Evolutionary conservation across 2,797 vertebrate species (phyloP), one percentile per base, ranked within the genome.

Genomic region (Chelmon rostratus): DNA sequence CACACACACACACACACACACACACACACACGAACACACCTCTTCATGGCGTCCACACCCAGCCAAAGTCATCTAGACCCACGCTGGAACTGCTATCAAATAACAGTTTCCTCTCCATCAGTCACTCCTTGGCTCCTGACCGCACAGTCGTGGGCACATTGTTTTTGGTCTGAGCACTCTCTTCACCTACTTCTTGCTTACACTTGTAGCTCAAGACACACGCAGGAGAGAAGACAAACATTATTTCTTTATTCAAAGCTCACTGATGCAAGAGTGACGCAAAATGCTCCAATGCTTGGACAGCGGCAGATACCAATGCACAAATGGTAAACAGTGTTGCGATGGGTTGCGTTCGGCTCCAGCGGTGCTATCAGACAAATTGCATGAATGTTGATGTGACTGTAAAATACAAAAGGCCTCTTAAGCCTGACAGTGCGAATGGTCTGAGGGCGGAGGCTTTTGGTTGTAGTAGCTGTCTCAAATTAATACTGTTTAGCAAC

Each of bases 251-350:
- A 93, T 88, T 92, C 82, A 92, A 88, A 86, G 84, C 81, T 73
- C 73, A 79, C 72, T 94, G 92, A 94, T 91, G 92, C 92, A 93
- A 93, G 89, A 82, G 82, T 92, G 89, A 85, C 76, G 90, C 57
- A 92, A 93, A 90, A 85, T 49, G 62, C 82, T 86, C 87, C 88
- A 90, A 85, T 23, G 81, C 79, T 79, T 73, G 80, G 81, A 84
- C 73, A 47, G 79, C 82, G 75, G 64, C 86, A 77, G 81, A 86
- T 63, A 68, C 71, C 73, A 72, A 79, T 56, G 82, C 85, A 87
- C 88, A 86, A 68, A 86, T 76, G 83, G 79, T 86, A 92, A 92
- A 90, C 85, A 91, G 81, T 69, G 82, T 92, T 92, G 90, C 89
- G 21, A 58, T 73, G 70, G 58, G 85, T 91, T 92, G 87, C 84